A percentile compares a stretch with the other conserved stretches of the same genome.
Conservation (phyloP, 2,888 invertebrate genomes). For the Mesorhabditis sp. region DNA sequence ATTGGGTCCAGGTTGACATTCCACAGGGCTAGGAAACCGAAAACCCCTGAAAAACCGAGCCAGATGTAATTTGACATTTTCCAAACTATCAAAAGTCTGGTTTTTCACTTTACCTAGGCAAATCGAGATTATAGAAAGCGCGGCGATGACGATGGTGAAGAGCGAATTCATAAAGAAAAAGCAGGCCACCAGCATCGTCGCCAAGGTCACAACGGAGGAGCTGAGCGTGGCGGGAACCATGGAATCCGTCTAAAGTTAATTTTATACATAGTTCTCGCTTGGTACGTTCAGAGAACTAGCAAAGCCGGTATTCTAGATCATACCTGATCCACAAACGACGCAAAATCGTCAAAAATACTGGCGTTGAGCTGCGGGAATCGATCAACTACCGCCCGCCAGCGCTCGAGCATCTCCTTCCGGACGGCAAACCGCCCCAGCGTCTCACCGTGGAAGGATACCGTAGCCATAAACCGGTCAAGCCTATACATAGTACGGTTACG, state of each 20-base stretch:
- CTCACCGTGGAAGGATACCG: conserved; percentile 47
- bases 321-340: conserved; percentile 50
- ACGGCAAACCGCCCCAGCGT: conserved; percentile 33
- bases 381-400: conserved; percentile 47
- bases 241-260: conserved; percentile 24
- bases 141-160: conserved; percentile 52
- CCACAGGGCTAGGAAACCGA: conserved; percentile 49
- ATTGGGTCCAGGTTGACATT: conserved; percentile 52
- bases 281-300: conserved; percentile 15
- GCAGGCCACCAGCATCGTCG: conserved; percentile 52
- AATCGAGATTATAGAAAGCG: conserved; percentile 50
- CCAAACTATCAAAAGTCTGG: background rate
- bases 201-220: conserved; percentile 36
- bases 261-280: conserved; percentile 4
- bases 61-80: no score
- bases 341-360: conserved; percentile 47
- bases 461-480: conserved; percentile 44
- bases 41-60: conserved; percentile 29
- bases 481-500: background rate
- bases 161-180: conserved; percentile 53
- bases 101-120: conserved; percentile 35
- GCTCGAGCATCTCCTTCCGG: conserved; percentile 19
- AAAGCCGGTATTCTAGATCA: conserved; percentile 18
- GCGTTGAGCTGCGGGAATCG: conserved; percentile 40
- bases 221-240: conserved; percentile 41